Evolutionary conservation across 2,113 vertebrate species (phyloP).

Genomic region (Nematolebias whitei): DNA sequence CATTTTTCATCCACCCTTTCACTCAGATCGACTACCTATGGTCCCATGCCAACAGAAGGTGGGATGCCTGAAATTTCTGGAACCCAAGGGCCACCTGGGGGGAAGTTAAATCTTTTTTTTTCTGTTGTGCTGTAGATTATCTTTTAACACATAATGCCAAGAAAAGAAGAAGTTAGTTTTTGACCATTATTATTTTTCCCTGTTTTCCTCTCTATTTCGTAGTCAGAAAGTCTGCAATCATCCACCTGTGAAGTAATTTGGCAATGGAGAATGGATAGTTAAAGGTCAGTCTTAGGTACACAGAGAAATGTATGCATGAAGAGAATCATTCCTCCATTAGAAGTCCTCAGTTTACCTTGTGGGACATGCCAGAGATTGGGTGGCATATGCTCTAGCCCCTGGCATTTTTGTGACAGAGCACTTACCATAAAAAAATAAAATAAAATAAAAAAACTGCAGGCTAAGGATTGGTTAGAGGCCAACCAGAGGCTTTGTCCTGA

Average conservation of each 20-base stretch:
- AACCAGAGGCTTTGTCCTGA: constrained; percentile 78
- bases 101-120: too few relatives aligned
- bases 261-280: constrained; percentile 36
- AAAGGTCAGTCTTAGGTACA: constrained; percentile 58
- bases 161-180: too few relatives aligned
- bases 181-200: too few relatives aligned
- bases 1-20: too few relatives aligned
- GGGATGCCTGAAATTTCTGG: too few relatives aligned
- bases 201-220: not conserved
- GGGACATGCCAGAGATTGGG: constrained; percentile 78
- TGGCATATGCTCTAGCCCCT: constrained; percentile 82
- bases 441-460: constrained; percentile 75
- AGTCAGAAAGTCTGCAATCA: constrained; percentile 32
- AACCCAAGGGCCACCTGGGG: too few relatives aligned
- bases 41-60: too few relatives aligned
- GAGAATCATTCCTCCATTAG: constrained; percentile 75
- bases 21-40: too few relatives aligned
- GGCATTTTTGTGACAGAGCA: constrained; percentile 83
- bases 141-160: too few relatives aligned
- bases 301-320: constrained; percentile 30
- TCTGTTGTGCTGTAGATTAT: too few relatives aligned
- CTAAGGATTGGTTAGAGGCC: constrained; percentile 74
- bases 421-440: constrained; percentile 81
- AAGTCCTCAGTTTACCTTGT: constrained; percentile 79
- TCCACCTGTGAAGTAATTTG: constrained; percentile 53